These are phyloP conservation scores for Falco cherrug DNA, from an alignment of 2,797 vertebrate species.

Conservation along the genomic window DNA sequence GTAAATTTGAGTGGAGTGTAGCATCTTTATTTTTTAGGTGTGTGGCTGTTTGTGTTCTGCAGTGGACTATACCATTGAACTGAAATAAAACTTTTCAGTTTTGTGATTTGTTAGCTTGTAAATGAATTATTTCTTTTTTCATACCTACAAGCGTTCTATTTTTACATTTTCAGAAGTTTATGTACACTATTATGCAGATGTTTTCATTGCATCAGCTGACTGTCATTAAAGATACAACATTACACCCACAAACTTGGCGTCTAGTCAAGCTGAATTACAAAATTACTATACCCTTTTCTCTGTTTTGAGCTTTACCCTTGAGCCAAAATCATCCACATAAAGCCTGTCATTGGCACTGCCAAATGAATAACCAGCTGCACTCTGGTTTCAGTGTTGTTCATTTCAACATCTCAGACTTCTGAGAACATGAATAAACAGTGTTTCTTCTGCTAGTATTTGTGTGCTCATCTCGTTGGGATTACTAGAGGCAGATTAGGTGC, in stretches of 20 bases:
- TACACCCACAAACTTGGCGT: neutral
- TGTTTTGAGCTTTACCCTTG: neutral
- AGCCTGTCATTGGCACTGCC: neutral
- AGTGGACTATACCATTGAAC: neutral
- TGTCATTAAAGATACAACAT: neutral
- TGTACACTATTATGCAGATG: neutral
- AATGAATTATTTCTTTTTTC: neutral
- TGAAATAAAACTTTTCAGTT: neutral
- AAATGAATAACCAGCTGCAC: neutral
- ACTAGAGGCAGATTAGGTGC: neutral
- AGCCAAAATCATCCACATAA: neutral
- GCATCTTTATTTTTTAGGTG: neutral
- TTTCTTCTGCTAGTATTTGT: slow-evolving; percentile 3
- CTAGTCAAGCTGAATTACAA: neutral
- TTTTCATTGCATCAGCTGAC: neutral
- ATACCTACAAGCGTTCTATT: neutral
- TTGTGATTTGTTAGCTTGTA: neutral
- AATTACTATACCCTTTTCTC: neutral
- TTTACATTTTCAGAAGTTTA: neutral
- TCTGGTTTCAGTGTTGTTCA: neutral
- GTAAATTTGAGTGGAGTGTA: neutral
- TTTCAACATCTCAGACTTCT: neutral
- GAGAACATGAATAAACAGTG: neutral
- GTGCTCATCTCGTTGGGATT: slow-evolving; percentile 1
- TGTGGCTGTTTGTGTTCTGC: neutral